A percentile compares a stretch with the other conserved stretches of the same genome.
Conservation (phyloP, 1,140 invertebrate species). For the Oryctes rhinoceros region DNA sequence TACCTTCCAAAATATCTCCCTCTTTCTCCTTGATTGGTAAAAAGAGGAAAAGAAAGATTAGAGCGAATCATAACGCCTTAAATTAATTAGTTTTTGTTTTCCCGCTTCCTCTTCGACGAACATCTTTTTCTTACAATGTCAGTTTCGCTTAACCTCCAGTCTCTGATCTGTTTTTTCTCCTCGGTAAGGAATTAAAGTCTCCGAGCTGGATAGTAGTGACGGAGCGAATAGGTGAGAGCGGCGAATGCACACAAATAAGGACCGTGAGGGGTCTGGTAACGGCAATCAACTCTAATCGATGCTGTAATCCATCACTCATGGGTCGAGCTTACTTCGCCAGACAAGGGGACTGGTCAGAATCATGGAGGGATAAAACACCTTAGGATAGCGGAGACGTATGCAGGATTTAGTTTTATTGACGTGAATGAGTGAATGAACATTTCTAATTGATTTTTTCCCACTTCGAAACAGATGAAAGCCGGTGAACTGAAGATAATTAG, state of each 20-base stretch:
- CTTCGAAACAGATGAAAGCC: background rate
- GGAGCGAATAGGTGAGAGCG: conserved; percentile 2
- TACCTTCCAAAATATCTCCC: background rate
- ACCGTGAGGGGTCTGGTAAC: conserved; percentile 37
- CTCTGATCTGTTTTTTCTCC: conserved; percentile 31
- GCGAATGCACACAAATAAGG: conserved; percentile 20
- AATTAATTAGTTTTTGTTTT: conserved; percentile 20
- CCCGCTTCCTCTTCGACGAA: background rate
- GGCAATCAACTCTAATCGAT: conserved; percentile 60
- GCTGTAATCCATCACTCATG: conserved; percentile 59
- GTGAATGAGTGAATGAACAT: conserved; percentile 16
- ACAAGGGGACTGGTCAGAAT: conserved; percentile 41
- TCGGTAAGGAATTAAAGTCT: conserved; percentile 24
- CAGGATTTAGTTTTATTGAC: conserved; percentile 40
- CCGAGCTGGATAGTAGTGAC: background rate
- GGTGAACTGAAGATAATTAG: background rate
- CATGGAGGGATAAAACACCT: conserved; percentile 36
- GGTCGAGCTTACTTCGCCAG: conserved; percentile 29
- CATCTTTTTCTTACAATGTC: background rate
- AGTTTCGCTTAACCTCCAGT: background rate
- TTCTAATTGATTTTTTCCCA: conserved; percentile 24
- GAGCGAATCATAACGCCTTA: background rate
- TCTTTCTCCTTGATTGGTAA: background rate
- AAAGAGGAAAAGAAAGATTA: background rate
- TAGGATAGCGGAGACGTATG: conserved; percentile 26